Evolutionary conservation across 2,888 invertebrate species (phyloP).

Genomic region (Poecilus cupreus): DNA sequence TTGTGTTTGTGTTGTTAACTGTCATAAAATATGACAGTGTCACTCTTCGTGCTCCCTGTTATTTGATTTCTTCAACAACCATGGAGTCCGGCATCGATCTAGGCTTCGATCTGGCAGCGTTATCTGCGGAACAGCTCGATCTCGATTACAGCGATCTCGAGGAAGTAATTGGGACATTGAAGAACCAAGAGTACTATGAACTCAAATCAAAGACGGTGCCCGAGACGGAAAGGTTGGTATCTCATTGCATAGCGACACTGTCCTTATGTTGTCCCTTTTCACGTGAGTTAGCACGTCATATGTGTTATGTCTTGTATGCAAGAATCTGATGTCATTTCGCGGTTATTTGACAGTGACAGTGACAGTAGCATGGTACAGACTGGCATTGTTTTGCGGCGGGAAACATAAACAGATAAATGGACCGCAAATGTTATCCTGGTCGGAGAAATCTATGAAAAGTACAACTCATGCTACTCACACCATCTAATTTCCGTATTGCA

Average conservation of each 20-base stretch:
- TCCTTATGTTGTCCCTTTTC: slow-evolving; percentile 60
- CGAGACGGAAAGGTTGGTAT: slow-evolving; percentile 77
- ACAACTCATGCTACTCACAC: slow-evolving; percentile 11
- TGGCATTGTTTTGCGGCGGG: slow-evolving; percentile 38
- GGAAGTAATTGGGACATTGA: slow-evolving; percentile 73
- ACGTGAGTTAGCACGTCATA: slow-evolving; percentile 51
- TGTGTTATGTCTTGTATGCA: slow-evolving; percentile 2
- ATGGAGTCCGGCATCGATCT: slow-evolving; percentile 80
- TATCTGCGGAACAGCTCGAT: slow-evolving; percentile 73
- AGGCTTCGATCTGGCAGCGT: slow-evolving; percentile 78
- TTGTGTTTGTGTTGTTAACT: slow-evolving; percentile 29
- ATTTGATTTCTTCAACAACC: slow-evolving; percentile 59
- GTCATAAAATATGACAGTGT: slow-evolving; percentile 32
- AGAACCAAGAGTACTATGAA: slow-evolving; percentile 79
- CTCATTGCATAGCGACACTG: slow-evolving; percentile 60
- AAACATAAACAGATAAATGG: slow-evolving; percentile 36
- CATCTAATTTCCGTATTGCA: slow-evolving; percentile 21
- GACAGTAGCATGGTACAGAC: slow-evolving; percentile 25
- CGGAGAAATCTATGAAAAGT: slow-evolving; percentile 32
- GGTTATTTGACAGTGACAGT: slow-evolving; percentile 32
- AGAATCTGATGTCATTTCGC: slow-evolving; percentile 36
- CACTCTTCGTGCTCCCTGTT: neutral
- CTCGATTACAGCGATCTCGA: slow-evolving; percentile 74
- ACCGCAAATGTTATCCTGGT: slow-evolving; percentile 10
- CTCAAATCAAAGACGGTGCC: slow-evolving; percentile 78